Evolutionary conservation across 2,113 vertebrate genomes (phyloP).

Genomic region (Salvator merianae): DNA sequence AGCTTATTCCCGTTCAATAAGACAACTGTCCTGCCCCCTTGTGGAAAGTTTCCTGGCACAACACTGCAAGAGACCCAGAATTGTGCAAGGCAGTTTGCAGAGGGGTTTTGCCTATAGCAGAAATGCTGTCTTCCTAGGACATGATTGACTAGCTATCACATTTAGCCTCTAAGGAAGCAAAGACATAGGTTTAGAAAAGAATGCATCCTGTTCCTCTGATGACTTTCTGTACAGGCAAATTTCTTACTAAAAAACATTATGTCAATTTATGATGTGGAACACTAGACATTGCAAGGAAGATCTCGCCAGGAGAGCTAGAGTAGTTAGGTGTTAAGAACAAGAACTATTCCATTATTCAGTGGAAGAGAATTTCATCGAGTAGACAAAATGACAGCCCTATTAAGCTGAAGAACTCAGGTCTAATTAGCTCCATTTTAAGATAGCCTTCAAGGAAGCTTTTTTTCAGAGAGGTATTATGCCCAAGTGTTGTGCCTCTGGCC

Average conservation of each 20-base stretch:
- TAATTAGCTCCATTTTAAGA: slow-evolving; percentile 1
- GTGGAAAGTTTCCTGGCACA: not conserved
- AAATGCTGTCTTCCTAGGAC: not conserved
- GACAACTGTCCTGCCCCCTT: not conserved
- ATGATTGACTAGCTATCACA: not conserved
- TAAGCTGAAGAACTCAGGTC: not conserved
- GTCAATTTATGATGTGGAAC: not conserved
- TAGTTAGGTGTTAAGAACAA: not conserved
- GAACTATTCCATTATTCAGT: not conserved
- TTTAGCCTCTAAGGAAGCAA: not conserved
- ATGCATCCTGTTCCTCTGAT: not conserved
- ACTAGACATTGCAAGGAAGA: not conserved
- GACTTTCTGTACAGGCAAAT: not conserved
- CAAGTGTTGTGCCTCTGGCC: not conserved
- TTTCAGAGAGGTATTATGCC: not conserved
- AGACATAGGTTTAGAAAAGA: not conserved
- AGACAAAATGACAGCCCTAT: not conserved
- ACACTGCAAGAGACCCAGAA: not conserved
- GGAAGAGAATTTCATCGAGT: not conserved
- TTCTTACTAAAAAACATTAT: not conserved
- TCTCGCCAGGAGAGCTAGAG: not conserved
- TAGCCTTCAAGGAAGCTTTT: not conserved
- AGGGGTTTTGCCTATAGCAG: not conserved
- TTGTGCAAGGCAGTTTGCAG: not conserved
- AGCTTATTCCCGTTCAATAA: not conserved